phyloP scores from a whole-genome alignment of 2,797 vertebrate genomes.

The Amblyopsis hoosieri region DNA sequence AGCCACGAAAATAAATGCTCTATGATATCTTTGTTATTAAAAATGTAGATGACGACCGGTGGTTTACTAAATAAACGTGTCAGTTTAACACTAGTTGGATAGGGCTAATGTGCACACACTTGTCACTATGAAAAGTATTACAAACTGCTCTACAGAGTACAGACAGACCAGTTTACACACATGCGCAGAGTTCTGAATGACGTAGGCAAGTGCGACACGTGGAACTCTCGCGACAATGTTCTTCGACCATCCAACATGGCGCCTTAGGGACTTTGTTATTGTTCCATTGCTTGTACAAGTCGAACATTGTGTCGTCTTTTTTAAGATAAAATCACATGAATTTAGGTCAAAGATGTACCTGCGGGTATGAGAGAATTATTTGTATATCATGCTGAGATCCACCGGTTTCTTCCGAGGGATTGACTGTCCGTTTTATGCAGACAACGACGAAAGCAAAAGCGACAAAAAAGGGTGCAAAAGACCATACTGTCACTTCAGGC shows the following conservation, averaged over 20 bases:
- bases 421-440: conserved; percentile 88
- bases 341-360: conserved; percentile 6
- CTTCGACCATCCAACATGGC: conserved; percentile 72
- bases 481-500: conserved; percentile 96
- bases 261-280: conserved; percentile 76
- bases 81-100: too few relatives aligned
- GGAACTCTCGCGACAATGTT: conserved; percentile 50
- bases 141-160: too few relatives aligned
- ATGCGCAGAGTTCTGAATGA: conserved; percentile 20
- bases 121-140: too few relatives aligned
- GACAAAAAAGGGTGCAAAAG: conserved; percentile 82
- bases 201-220: conserved; percentile 43
- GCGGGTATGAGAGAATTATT: conserved; percentile 69
- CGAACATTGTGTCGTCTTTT: conserved; percentile 7
- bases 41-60: neutral
- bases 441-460: conserved; percentile 60
- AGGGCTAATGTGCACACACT: too few relatives aligned
- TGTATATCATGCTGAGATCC: conserved; percentile 86
- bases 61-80: too few relatives aligned
- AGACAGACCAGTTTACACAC: too few relatives aligned
- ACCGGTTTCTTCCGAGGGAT: conserved; percentile 95
- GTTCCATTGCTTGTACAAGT: conserved; percentile 52
- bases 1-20: neutral
- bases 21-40: neutral
- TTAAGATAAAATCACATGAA: conserved; percentile 2